phyloP scores from a whole-genome alignment of 1,140 invertebrate species.

The Drosophila equinoxialis region DNA sequence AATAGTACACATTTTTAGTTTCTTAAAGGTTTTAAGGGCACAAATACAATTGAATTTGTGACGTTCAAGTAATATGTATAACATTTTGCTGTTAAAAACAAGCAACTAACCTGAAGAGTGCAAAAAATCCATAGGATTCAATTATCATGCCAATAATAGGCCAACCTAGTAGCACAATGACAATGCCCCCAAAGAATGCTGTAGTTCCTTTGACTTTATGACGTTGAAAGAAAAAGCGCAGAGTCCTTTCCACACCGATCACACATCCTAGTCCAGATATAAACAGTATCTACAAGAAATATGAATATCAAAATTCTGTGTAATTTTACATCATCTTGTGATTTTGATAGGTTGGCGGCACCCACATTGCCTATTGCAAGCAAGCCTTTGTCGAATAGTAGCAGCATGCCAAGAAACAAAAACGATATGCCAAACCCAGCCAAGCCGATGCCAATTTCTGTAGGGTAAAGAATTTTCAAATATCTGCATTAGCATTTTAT shows the following conservation, averaged over 20 bases:
- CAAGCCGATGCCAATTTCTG: constrained; percentile 98
- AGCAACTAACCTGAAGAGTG: constrained; percentile 89
- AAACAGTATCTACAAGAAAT: constrained; percentile 91
- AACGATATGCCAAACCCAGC: constrained; percentile 98
- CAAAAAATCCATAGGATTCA: constrained; percentile 94
- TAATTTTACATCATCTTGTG: neutral
- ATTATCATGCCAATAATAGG: constrained; percentile 98
- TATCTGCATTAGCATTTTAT: neutral
- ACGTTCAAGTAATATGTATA: too few relatives aligned
- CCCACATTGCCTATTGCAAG: constrained; percentile 99
- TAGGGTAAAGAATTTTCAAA: constrained; percentile 68
- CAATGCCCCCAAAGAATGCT: constrained; percentile 97
- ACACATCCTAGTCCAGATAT: constrained; percentile 97
- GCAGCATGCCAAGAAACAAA: constrained; percentile 95
- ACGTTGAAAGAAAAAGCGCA: constrained; percentile 98
- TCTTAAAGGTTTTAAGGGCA: too few relatives aligned
- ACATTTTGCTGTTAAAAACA: too few relatives aligned
- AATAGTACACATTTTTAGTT: too few relatives aligned
- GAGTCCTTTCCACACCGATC: constrained; percentile 97
- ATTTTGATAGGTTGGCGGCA: neutral
- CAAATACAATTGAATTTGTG: too few relatives aligned
- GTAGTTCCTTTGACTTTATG: constrained; percentile 97
- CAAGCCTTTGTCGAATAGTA: constrained; percentile 99
- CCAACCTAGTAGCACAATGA: constrained; percentile 97
- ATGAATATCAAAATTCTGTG: constrained; percentile 72